Evolutionary conservation across 2,113 vertebrate species (phyloP), one percentile per base, ranked within the genome.

Genomic region (Epinephelus lanceolatus): DNA sequence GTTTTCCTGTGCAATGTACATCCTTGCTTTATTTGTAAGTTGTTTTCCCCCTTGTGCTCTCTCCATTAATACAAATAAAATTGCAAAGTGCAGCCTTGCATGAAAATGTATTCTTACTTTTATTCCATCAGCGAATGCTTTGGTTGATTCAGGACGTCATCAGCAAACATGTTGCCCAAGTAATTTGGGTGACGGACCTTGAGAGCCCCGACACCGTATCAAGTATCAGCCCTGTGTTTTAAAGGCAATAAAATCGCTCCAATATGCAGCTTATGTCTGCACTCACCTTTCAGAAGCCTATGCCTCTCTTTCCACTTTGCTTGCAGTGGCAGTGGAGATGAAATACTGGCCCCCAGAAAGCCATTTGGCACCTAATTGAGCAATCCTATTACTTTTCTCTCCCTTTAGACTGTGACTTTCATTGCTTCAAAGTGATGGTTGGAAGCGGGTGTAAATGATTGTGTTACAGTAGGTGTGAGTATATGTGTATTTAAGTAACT

Each of bases 351-450:
- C 94, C 91, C 94, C 87, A 90, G 94, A 94, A 95, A 95, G 93
- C 93, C 94, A 95, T 95, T 95, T 94, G 94, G 94, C 93, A 95
- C 93, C 93, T 95, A 96, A 95, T 95, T 95, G 95, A 95, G 94
- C 95, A 95, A 93, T 94, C 87, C 93, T 95, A 95, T 95, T 95
- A 95, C 93, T 95, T 94, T 92, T 90, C 91, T 92, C 88, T 94
- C 92, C 92, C 93, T 93, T 93, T 86, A 93, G 93, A 94, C 89
- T 89, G 90, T 88, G 94, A 89, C 84, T 94, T 93, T 93, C 93
- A 93, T 92, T 91, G 92, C 92, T 85, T 90, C 81, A 88, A 86
- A 91, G 92, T 60, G 78, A 88, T 84, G 80, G 87, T 90, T 91
- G 84, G 82, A 90, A 91, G 91, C 87, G 42, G 79, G 83, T 87